A percentile compares a stretch with the other conserved stretches of the same genome.
Evolutionary conservation across 2,113 vertebrate genomes (phyloP).

Genomic region (Melospiza georgiana): DNA sequence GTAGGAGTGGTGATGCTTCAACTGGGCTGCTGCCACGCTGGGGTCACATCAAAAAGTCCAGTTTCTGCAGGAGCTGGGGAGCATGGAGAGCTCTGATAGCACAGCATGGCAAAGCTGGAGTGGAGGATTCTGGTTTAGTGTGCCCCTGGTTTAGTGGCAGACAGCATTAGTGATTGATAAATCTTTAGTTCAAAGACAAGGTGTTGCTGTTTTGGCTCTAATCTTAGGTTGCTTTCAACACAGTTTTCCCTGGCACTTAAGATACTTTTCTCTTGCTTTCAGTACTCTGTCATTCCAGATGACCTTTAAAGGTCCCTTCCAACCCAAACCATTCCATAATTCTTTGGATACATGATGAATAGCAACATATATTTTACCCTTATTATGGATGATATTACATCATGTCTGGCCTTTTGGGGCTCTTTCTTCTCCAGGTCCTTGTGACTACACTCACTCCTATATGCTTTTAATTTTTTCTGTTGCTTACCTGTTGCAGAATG

Average conservation of each 20-base stretch:
- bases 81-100: neutral
- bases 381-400: too few species aligned
- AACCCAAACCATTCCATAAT: neutral
- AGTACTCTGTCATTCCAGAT: neutral
- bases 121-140: neutral
- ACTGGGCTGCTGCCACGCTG: rapidly evolving
- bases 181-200: neutral
- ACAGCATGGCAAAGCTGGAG: rapidly evolving
- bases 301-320: neutral
- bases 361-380: too few species aligned
- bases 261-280: neutral
- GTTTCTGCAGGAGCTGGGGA: neutral
- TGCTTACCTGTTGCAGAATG: too few species aligned
- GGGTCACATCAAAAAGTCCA: neutral
- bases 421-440: too few species aligned
- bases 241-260: neutral
- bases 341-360: too few species aligned
- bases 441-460: too few species aligned
- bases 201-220: neutral
- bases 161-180: neutral
- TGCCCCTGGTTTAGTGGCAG: neutral
- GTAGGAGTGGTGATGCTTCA: too few species aligned
- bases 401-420: too few species aligned
- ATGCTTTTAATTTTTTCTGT: too few species aligned
- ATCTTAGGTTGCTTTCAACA: neutral